These are phyloP conservation scores for Falco cherrug DNA, from an alignment of 2,797 vertebrate genomes.

Conservation along the genomic window DNA sequence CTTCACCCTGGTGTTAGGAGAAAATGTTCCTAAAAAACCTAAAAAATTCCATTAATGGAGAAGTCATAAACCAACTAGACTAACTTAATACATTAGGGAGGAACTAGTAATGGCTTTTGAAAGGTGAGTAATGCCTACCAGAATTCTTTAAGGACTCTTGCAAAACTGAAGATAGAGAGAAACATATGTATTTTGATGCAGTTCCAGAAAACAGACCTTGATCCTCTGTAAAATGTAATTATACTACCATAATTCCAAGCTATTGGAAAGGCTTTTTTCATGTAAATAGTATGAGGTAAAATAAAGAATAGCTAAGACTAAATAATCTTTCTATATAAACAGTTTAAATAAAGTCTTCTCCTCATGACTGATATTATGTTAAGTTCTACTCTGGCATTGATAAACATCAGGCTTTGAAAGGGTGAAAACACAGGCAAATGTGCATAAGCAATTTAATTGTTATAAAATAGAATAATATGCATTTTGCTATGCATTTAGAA, in stretches of 20 bases:
- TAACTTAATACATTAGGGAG: neutral
- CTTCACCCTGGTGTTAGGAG: neutral
- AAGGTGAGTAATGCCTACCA: neutral
- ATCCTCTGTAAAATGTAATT: neutral
- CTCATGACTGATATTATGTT: neutral
- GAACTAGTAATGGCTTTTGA: conserved; percentile 10
- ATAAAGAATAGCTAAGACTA: neutral
- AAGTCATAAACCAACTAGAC: conserved; percentile 19
- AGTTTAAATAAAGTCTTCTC: neutral
- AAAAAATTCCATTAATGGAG: conserved; percentile 9
- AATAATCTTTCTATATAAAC: neutral
- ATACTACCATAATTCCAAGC: neutral
- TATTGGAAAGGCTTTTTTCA: neutral
- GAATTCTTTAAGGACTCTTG: conserved; percentile 1
- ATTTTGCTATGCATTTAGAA: neutral
- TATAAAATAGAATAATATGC: neutral
- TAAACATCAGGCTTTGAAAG: neutral
- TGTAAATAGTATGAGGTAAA: neutral
- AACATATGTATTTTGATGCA: neutral
- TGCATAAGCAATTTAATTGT: neutral
- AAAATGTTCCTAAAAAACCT: conserved; percentile 25
- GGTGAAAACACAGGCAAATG: neutral
- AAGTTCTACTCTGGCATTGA: neutral
- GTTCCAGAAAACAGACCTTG: neutral
- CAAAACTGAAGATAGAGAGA: neutral